phyloP scores from a whole-genome alignment of 2,113 vertebrate genomes.

The Tachysurus vachellii region DNA sequence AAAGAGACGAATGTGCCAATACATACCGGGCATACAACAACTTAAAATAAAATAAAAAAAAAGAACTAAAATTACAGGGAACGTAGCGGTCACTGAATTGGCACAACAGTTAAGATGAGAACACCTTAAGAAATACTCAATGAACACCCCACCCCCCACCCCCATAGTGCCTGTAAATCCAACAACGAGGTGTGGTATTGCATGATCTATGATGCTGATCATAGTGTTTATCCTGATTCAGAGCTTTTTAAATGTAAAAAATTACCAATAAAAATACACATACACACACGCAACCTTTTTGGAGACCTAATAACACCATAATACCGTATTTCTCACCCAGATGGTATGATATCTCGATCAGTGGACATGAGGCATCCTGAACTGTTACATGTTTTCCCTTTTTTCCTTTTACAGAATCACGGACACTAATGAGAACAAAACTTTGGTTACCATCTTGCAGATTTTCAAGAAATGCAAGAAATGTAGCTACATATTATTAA shows the following conservation, averaged over 20 bases:
- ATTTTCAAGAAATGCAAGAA: constrained; percentile 35
- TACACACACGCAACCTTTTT: neutral
- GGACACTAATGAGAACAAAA: constrained; percentile 26
- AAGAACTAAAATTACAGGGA: neutral
- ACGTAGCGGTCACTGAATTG: neutral
- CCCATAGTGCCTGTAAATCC: constrained; percentile 6
- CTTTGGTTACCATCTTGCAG: constrained; percentile 57
- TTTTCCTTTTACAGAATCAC: neutral
- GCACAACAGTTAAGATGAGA: constrained; percentile 27
- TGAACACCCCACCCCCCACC: neutral
- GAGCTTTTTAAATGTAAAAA: neutral
- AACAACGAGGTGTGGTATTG: constrained; percentile 29
- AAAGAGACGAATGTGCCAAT: neutral
- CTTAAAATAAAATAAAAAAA: neutral
- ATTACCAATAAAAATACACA: neutral
- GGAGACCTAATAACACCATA: neutral
- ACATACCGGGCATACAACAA: neutral
- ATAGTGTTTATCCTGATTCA: constrained; percentile 12
- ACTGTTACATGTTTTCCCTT: neutral
- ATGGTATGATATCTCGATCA: neutral
- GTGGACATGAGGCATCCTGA: neutral
- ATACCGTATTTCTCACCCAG: neutral
- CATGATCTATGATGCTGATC: constrained; percentile 3
- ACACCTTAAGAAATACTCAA: constrained; percentile 25
- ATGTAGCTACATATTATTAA: constrained; percentile 48